Conservation (phyloP, 1,140 invertebrate species). For the Heterodera schachtii region DNA sequence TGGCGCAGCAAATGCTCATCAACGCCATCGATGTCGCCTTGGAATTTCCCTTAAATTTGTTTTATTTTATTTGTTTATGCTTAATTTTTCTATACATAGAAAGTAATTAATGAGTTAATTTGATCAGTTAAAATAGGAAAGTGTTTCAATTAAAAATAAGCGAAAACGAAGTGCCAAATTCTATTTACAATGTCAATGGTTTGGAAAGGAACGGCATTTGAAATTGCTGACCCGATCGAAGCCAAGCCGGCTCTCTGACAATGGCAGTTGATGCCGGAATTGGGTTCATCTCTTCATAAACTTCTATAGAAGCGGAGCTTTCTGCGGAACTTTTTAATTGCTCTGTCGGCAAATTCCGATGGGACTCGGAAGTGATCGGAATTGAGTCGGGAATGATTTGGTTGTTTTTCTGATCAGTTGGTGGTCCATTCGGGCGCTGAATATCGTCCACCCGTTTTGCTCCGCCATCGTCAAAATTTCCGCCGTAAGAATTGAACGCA, state of each 20-base stretch:
- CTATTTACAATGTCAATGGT: not conserved
- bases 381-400: not conserved
- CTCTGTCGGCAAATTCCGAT: not conserved
- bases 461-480: not conserved
- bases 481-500: not conserved
- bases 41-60: slow-evolving; percentile 61
- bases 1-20: slow-evolving; percentile 50
- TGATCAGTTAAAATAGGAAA: too few species aligned
- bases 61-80: too few species aligned
- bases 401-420: not conserved
- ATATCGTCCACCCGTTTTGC: not conserved
- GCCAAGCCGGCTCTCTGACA: slow-evolving; percentile 34
- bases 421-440: not conserved
- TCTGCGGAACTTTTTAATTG: not conserved
- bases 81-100: too few species aligned
- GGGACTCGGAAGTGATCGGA: not conserved
- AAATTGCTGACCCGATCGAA: slow-evolving; percentile 27
- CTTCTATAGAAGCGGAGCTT: not conserved
- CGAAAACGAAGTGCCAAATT: too few species aligned
- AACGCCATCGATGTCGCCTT: slow-evolving; percentile 65
- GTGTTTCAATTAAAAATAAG: too few species aligned
- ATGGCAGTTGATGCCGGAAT: not conserved
- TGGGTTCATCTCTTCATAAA: not conserved
- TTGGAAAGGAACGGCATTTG: not conserved
- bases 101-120: too few species aligned